A percentile compares a stretch with the other conserved stretches of the same genome.
Conservation (phyloP, 64 coral and sea anemone species). For the Trachythela sp. region DNA sequence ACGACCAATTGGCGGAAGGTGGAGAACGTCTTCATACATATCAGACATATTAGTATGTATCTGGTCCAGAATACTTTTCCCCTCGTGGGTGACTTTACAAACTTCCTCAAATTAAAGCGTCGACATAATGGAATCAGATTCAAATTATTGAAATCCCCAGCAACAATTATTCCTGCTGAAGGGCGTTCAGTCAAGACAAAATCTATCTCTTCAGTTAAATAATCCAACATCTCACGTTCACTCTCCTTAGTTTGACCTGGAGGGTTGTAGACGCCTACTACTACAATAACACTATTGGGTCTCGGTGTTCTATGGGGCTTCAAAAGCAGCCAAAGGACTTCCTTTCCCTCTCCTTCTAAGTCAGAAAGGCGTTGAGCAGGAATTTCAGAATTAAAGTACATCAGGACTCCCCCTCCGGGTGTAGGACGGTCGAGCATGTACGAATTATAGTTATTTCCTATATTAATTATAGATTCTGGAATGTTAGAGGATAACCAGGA, state of each 20-base stretch:
- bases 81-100: too few relatives aligned
- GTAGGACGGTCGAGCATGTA: neutral
- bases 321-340: too few relatives aligned
- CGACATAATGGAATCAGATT: too few relatives aligned
- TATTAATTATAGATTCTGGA: neutral
- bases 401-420: conserved; percentile 24
- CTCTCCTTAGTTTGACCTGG: neutral
- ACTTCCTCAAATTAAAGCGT: too few relatives aligned
- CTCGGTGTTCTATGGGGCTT: too few relatives aligned
- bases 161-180: neutral
- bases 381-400: conserved; percentile 18
- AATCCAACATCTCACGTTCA: neutral
- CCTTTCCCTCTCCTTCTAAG: conserved; percentile 31
- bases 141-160: too few relatives aligned
- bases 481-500: neutral
- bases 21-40: neutral
- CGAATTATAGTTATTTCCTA: neutral
- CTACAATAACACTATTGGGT: too few relatives aligned
- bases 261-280: too few relatives aligned
- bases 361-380: conserved; percentile 20
- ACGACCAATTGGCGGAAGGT: neutral
- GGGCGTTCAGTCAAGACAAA: neutral
- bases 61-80: too few relatives aligned
- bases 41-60: neutral
- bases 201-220: neutral